phyloP scores from a whole-genome alignment of 2,797 vertebrate species.

The Vespertilio murinus region DNA sequence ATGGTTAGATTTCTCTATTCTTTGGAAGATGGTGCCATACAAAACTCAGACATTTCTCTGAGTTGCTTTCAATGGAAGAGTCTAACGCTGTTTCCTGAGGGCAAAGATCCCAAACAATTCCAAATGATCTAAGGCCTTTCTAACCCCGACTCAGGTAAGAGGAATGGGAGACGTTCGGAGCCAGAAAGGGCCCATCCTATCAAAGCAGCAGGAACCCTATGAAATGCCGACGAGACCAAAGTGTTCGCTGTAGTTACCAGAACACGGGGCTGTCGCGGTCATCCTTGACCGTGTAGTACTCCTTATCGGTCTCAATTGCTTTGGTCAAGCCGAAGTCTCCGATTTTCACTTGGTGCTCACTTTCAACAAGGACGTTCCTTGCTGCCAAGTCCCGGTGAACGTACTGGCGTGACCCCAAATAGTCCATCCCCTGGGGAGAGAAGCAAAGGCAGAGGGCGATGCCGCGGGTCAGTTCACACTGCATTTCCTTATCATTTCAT shows the following conservation, averaged over 20 bases:
- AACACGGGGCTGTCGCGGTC: constrained; percentile 97
- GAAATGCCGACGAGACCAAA: background rate
- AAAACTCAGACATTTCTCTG: background rate
- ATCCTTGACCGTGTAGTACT: constrained; percentile 97
- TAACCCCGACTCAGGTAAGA: background rate
- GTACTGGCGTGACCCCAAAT: constrained; percentile 93
- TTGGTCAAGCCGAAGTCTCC: constrained; percentile 98
- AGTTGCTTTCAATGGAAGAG: background rate
- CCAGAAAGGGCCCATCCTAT: background rate
- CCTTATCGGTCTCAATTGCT: constrained; percentile 95
- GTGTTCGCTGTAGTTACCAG: constrained; percentile 85
- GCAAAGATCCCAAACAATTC: background rate
- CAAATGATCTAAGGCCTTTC: background rate
- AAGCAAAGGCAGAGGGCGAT: background rate
- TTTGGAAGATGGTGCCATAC: background rate
- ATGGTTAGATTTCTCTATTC: background rate
- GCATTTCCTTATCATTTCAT: background rate
- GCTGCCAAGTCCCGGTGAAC: constrained; percentile 97
- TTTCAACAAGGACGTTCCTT: constrained; percentile 96
- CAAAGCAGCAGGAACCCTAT: background rate
- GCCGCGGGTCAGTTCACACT: background rate
- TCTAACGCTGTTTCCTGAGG: background rate
- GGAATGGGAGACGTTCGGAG: background rate
- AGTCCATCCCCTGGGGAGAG: constrained; percentile 93
- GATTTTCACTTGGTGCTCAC: constrained; percentile 95